Evolutionary conservation across 2,888 invertebrate species (phyloP).

Genomic region (Augochlorella aurata): DNA sequence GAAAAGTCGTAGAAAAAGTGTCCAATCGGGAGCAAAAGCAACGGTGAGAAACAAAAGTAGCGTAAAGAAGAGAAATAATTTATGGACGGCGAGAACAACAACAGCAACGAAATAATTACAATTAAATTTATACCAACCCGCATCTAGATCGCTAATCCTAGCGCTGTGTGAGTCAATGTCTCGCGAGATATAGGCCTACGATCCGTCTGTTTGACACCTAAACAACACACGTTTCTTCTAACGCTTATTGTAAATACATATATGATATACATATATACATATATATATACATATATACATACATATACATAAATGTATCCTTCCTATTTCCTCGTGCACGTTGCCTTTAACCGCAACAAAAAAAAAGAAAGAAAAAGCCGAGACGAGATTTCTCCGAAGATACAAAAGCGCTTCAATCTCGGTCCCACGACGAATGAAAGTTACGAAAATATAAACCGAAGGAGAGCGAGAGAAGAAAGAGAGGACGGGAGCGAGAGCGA

Average conservation of each 20-base stretch:
- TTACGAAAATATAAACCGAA: constrained; percentile 37
- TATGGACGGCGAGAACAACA: constrained; percentile 34
- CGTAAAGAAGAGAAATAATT: neutral
- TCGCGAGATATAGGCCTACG: constrained; percentile 77
- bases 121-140: constrained; percentile 55
- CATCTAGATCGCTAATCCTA: constrained; percentile 64
- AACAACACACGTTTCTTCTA: constrained; percentile 38
- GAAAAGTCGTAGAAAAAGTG: constrained; percentile 16
- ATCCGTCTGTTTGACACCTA: constrained; percentile 55
- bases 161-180: constrained; percentile 68
- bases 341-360: constrained; percentile 69
- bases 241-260: constrained; percentile 62
- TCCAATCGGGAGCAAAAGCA: constrained; percentile 18
- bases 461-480: constrained; percentile 24
- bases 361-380: neutral
- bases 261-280: neutral
- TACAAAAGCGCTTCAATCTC: constrained; percentile 49
- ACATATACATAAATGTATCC: constrained; percentile 44
- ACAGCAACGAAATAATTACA: constrained; percentile 72
- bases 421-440: constrained; percentile 55
- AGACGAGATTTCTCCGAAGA: constrained; percentile 41
- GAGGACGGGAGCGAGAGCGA: constrained; percentile 20
- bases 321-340: constrained; percentile 72
- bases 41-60: constrained; percentile 24
- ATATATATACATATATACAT: constrained; percentile 29